Percentiles rank a stretch among this genome's conserved stretches.
These are phyloP conservation scores for Aurelia coerulea DNA, from an alignment of 30 jellyfish, hydroid and myxozoan species.

Conservation along the genomic window DNA sequence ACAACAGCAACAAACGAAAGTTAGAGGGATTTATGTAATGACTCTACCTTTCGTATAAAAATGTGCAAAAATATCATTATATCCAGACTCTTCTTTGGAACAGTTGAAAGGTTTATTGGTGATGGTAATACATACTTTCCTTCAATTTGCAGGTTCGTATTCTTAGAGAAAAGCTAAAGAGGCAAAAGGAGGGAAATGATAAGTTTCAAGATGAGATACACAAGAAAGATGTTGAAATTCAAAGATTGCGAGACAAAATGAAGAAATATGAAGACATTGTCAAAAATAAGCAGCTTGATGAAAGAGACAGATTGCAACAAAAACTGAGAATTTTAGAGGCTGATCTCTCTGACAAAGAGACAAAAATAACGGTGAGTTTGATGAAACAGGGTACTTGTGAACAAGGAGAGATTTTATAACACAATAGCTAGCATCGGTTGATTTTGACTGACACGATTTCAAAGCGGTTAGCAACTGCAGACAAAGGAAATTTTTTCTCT, in stretches of 20 bases:
- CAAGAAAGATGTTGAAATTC: conserved; percentile 72
- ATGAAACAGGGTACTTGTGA: background rate
- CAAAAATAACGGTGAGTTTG: conserved; percentile 74
- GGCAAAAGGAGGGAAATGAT: conserved; percentile 69
- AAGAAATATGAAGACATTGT: conserved; percentile 69
- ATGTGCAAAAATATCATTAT: too few relatives aligned
- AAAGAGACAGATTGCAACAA: conserved; percentile 70
- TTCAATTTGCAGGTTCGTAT: conserved; percentile 42
- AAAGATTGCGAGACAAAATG: conserved; percentile 64
- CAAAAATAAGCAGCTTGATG: conserved; percentile 70
- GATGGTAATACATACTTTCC: background rate
- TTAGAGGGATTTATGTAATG: too few relatives aligned
- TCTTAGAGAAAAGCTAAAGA: conserved; percentile 75
- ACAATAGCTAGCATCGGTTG: too few relatives aligned
- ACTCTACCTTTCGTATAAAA: too few relatives aligned
- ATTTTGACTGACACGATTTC: too few relatives aligned
- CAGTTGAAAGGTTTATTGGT: too few relatives aligned
- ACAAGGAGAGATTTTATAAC: background rate
- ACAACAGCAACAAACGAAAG: too few relatives aligned
- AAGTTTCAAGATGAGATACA: conserved; percentile 65
- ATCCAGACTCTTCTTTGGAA: too few relatives aligned
- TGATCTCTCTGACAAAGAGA: conserved; percentile 64
- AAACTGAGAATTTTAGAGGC: conserved; percentile 60
- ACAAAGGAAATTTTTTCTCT: too few relatives aligned
- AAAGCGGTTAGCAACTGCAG: too few relatives aligned